A percentile compares a stretch with the other conserved stretches of the same genome.
Evolutionary conservation across 2,888 invertebrate species (phyloP).

Genomic region (Spatulosminthurus flaviceps): DNA sequence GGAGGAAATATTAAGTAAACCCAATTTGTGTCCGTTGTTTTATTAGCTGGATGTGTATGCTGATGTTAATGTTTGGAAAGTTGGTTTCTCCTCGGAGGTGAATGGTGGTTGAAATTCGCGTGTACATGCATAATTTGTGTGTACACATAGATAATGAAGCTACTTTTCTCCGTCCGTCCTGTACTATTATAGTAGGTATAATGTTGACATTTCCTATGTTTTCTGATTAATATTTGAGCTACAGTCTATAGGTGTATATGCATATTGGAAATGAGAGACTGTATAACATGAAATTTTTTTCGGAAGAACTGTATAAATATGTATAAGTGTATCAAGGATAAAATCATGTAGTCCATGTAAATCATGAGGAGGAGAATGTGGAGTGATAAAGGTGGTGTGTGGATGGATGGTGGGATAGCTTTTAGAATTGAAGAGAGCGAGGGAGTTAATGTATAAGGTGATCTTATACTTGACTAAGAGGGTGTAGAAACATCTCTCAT

Average conservation of each 20-base stretch:
- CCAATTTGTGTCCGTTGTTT: slow-evolving; percentile 19
- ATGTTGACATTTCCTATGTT: slow-evolving; percentile 7
- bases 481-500: too few species aligned
- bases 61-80: background rate
- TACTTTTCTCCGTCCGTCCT: background rate
- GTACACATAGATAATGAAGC: background rate
- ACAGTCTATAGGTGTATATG: background rate
- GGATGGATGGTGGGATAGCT: background rate
- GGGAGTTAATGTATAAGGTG: too few species aligned
- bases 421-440: too few species aligned
- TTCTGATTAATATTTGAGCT: background rate
- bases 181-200: background rate
- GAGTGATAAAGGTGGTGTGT: slow-evolving; percentile 5
- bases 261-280: too few species aligned
- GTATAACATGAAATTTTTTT: too few species aligned
- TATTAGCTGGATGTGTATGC: slow-evolving; percentile 10
- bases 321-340: background rate
- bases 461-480: too few species aligned
- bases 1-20: slow-evolving; percentile 24
- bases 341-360: background rate
- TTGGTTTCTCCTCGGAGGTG: slow-evolving; percentile 3
- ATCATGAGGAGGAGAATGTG: background rate
- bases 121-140: background rate
- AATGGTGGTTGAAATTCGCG: background rate
- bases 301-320: background rate